Percentiles rank a stretch among this genome's conserved stretches.
Conservation (phyloP, 1,140 invertebrate species). For the Drosophila nebulosa region DNA sequence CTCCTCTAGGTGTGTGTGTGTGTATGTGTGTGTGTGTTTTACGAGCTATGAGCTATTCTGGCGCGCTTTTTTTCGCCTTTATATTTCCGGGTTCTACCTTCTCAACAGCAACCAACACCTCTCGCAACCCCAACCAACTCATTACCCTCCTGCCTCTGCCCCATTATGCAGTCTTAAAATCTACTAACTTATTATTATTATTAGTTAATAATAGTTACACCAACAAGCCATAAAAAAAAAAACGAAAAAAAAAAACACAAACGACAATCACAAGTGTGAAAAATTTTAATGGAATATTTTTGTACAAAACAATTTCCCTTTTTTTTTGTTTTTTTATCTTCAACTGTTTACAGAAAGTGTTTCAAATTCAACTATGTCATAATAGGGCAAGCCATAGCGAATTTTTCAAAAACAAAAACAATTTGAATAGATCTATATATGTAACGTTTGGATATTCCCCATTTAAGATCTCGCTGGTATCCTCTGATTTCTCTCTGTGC, state of each 20-base stretch:
- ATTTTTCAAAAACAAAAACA: not conserved
- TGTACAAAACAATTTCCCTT: not conserved
- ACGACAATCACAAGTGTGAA: not conserved
- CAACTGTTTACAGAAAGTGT: conserved; percentile 29
- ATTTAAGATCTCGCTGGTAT: too few relatives aligned
- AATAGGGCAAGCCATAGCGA: conserved; percentile 19
- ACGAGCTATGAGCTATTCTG: conserved; percentile 8
- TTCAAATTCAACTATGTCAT: conserved; percentile 37
- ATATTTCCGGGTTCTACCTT: conserved; percentile 49
- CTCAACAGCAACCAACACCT: conserved; percentile 4
- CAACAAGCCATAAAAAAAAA: not conserved
- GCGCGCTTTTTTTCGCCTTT: conserved; percentile 21
- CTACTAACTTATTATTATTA: conserved; percentile 3
- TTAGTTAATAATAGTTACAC: conserved; percentile 28
- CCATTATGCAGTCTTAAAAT: conserved; percentile 10
- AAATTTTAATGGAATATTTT: not conserved
- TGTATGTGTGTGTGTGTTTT: not conserved
- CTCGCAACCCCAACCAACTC: not conserved
- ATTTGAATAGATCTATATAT: too few relatives aligned
- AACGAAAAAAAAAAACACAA: too few relatives aligned
- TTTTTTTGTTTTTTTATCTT: too few relatives aligned
- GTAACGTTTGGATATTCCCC: too few relatives aligned
- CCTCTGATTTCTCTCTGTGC: not conserved
- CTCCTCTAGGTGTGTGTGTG: too few relatives aligned
- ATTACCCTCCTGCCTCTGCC: not conserved